phyloP scores from a whole-genome alignment of 1,140 invertebrate species.

The Coelopa frigida region DNA sequence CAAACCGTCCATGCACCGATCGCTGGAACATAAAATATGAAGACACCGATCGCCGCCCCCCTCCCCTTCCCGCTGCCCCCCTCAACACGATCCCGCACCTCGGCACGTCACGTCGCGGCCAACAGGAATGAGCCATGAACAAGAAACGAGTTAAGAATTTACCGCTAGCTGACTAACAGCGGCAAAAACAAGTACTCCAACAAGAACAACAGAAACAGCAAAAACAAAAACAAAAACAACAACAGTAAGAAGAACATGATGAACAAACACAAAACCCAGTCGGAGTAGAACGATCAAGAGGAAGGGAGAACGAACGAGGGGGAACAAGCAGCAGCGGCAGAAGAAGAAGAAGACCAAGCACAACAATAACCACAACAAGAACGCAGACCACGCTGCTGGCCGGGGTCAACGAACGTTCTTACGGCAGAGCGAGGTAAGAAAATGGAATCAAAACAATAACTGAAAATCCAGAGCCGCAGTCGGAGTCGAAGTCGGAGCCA shows the following conservation, averaged over 20 bases:
- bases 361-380: slow-evolving; percentile 20
- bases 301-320: slow-evolving; percentile 2
- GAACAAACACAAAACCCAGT: no score
- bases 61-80: no score
- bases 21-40: no score
- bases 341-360: no score
- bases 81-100: no score
- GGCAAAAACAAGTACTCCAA: no score
- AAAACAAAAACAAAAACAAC: slow-evolving; percentile 20
- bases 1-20: no score
- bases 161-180: background rate
- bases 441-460: slow-evolving; percentile 44
- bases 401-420: slow-evolving; percentile 45
- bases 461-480: slow-evolving; percentile 20
- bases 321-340: no score
- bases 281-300: slow-evolving; percentile 1
- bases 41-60: no score
- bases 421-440: slow-evolving; percentile 31
- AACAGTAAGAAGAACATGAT: slow-evolving; percentile 9
- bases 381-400: slow-evolving; percentile 16
- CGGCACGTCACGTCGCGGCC: no score
- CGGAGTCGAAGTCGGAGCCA: background rate
- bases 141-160: background rate
- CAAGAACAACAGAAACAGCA: no score
- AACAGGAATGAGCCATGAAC: no score